These are phyloP conservation scores for Metaphire vulgaris DNA, from an alignment of 1,140 invertebrate species.

Conservation along the genomic window DNA sequence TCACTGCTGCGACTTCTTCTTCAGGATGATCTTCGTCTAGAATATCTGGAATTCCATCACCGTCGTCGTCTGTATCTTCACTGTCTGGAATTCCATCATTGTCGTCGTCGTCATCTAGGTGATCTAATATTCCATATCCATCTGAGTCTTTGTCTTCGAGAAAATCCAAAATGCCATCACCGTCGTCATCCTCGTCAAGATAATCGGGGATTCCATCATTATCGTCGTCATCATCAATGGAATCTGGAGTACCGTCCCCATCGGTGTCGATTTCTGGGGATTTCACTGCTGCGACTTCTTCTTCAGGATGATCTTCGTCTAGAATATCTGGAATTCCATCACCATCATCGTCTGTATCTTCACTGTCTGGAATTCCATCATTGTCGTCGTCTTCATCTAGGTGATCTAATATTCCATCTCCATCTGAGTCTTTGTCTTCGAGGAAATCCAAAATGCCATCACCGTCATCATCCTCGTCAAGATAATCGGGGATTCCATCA, in stretches of 20 bases:
- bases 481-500: slow-evolving; percentile 13
- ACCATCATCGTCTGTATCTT: not conserved
- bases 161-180: slow-evolving; percentile 16
- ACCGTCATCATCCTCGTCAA: slow-evolving; percentile 29
- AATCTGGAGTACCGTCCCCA: slow-evolving; percentile 30
- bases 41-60: slow-evolving; percentile 30
- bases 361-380: not conserved
- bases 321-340: not conserved
- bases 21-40: slow-evolving; percentile 22
- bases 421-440: slow-evolving; percentile 19
- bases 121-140: slow-evolving; percentile 30
- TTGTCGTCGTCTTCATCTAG: slow-evolving; percentile 25
- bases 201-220: slow-evolving; percentile 9
- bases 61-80: slow-evolving; percentile 29
- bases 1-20: slow-evolving; percentile 17
- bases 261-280: not conserved
- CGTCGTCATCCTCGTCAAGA: slow-evolving; percentile 20
- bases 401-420: slow-evolving; percentile 29
- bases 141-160: slow-evolving; percentile 13
- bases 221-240: slow-evolving; percentile 20
- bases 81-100: slow-evolving; percentile 32
- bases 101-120: slow-evolving; percentile 31
- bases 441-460: slow-evolving; percentile 25
- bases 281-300: not conserved
- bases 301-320: not conserved